Conservation (phyloP, 1,140 invertebrate genomes). For the Lasioglossum baleicum region DNA sequence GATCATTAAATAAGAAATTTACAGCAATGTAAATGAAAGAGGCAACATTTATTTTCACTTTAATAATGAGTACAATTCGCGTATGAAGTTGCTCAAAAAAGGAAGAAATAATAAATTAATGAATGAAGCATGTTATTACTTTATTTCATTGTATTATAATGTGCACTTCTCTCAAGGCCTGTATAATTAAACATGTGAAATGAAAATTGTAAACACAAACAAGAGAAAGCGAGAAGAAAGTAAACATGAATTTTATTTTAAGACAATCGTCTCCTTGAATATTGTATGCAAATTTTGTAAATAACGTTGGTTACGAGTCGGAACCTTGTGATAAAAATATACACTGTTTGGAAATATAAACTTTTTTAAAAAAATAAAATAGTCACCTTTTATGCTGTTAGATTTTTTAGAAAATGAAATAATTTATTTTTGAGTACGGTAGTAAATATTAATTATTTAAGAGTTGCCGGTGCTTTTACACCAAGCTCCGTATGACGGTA, state of each 20-base stretch:
- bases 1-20: too few relatives aligned
- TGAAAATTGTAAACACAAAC: neutral
- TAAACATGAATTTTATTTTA: neutral
- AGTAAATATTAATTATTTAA: neutral
- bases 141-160: neutral
- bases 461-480: neutral
- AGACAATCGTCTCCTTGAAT: neutral
- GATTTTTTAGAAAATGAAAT: neutral
- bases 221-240: conserved; percentile 3
- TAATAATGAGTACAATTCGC: neutral
- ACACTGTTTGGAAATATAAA: too few relatives aligned
- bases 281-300: conserved; percentile 8
- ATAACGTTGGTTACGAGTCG: neutral
- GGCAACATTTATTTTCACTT: too few relatives aligned
- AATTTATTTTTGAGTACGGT: neutral
- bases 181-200: neutral
- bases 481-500: neutral
- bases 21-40: too few relatives aligned
- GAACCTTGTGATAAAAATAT: too few relatives aligned
- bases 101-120: neutral
- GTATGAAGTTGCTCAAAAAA: neutral
- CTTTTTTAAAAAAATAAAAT: too few relatives aligned
- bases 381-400: too few relatives aligned
- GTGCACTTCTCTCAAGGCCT: neutral
- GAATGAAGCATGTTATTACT: neutral